These are phyloP conservation scores for Drosophila recens DNA, from an alignment of 2,888 invertebrate genomes.

Conservation along the genomic window DNA sequence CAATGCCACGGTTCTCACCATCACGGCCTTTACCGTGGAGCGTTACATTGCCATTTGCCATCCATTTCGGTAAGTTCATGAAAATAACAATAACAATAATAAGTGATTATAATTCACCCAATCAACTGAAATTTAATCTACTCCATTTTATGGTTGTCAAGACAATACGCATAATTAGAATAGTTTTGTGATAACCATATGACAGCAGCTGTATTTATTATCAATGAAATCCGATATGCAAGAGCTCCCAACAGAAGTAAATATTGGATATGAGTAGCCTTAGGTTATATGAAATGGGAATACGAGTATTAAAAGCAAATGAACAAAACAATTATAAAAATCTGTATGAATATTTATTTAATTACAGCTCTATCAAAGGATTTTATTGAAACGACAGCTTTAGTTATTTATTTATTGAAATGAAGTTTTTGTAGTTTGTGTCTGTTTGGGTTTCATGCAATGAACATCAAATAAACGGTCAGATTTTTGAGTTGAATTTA, in stretches of 20 bases:
- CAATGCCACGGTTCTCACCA: slow-evolving; percentile 93
- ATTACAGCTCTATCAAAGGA: not conserved
- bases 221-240: slow-evolving; percentile 8
- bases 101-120: slow-evolving; percentile 4
- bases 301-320: no score
- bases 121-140: slow-evolving; percentile 29
- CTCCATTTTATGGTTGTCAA: slow-evolving; percentile 5
- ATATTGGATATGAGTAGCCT: not conserved
- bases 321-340: no score
- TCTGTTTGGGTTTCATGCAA: no score
- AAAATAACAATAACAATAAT: not conserved
- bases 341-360: not conserved
- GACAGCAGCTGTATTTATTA: slow-evolving; percentile 7
- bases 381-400: not conserved
- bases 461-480: no score
- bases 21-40: slow-evolving; percentile 95
- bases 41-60: slow-evolving; percentile 95
- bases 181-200: slow-evolving; percentile 6
- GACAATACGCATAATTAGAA: slow-evolving; percentile 10
- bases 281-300: not conserved
- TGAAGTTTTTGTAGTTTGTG: no score
- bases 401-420: no score
- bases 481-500: no score
- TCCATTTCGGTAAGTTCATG: slow-evolving; percentile 88
- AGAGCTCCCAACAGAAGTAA: not conserved